Conservation (phyloP, 2,888 invertebrate species). For the Tipula unca region DNA sequence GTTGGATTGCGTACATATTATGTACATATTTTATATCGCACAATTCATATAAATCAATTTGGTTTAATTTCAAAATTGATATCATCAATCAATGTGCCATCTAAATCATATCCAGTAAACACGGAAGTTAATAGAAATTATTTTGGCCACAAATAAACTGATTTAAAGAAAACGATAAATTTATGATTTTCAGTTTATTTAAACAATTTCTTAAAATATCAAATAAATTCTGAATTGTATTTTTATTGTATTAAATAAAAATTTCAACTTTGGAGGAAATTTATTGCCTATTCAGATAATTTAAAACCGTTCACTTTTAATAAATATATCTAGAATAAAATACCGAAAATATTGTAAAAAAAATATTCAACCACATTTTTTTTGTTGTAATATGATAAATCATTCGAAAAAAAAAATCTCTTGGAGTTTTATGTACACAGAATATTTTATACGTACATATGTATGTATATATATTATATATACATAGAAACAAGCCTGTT, state of each 20-base stretch:
- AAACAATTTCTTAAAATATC: slow-evolving; percentile 8
- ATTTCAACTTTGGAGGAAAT: not conserved
- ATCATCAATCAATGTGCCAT: not conserved
- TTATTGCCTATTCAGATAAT: not conserved
- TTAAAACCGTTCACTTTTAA: slow-evolving; percentile 8
- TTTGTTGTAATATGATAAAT: not conserved
- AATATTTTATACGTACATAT: not conserved
- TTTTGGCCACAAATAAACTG: not conserved
- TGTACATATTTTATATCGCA: no score
- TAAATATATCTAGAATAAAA: not conserved
- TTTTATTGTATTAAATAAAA: not conserved
- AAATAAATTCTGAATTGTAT: not conserved
- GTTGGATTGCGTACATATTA: no score
- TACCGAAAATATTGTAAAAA: not conserved
- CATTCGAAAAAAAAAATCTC: not conserved
- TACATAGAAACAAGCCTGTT: not conserved
- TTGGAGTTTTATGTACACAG: not conserved
- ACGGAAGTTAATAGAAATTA: not conserved
- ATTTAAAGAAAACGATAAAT: not conserved
- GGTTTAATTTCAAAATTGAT: not conserved
- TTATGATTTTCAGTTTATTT: not conserved
- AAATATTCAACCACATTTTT: not conserved
- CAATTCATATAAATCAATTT: no score
- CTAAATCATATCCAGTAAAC: not conserved
- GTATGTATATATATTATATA: not conserved